Base-by-base conservation (phyloP, 2,888 invertebrate species). In the Volucella bombylans region DNA sequence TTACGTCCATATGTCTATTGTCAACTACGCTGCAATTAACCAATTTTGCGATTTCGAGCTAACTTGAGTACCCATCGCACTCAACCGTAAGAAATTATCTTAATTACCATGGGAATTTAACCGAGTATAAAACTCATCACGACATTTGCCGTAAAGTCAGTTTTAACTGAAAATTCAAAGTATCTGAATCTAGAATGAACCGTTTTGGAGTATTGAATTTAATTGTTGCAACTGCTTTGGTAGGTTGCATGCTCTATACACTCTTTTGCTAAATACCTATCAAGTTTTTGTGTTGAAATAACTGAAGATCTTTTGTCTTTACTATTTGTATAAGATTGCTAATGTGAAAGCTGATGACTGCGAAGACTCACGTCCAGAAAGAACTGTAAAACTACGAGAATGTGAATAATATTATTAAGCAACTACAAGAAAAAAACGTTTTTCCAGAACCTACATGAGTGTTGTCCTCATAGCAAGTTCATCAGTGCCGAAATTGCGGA, bases 131-230 rank as follows among this genome's bases (percentile, higher is more conserved):
- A 76, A 31, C 67, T 47, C 31, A 23, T 15, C 8, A 41, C 31
- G 1, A 11, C 39, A 39, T 12, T 43, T 18, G 6, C 4, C 8
- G 15, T 1, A 1, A 43, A 50, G 52, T 74, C 67, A 83, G 83
- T 83, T 71, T 50, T 31, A 54, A 12, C 61, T 71, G 6, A 45
- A 52, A 61, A 8, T 61, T 54, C 49, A 55, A 54, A 54, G 64
- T 68, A 68, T 71, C 71, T 31, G 18, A n/a, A 71, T 43, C 54
- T 54, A 23, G 10, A 31, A 10, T 83, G 80, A 79, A 74, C 54
- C 83, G 83, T 45, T 83, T 61, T 49, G 80, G 83, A 52, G 61
- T 76, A 9, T 43, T 83, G 38, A 83, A 83, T 74, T n/a, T 79
- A 18, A 4, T 69, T 18, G 49, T 83, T 41, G 83, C 80, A 31